Percentiles rank a stretch among this genome's conserved stretches.
These are phyloP conservation scores for Naja naja DNA, from an alignment of 2,113 vertebrate genomes.

Conservation along the genomic window DNA sequence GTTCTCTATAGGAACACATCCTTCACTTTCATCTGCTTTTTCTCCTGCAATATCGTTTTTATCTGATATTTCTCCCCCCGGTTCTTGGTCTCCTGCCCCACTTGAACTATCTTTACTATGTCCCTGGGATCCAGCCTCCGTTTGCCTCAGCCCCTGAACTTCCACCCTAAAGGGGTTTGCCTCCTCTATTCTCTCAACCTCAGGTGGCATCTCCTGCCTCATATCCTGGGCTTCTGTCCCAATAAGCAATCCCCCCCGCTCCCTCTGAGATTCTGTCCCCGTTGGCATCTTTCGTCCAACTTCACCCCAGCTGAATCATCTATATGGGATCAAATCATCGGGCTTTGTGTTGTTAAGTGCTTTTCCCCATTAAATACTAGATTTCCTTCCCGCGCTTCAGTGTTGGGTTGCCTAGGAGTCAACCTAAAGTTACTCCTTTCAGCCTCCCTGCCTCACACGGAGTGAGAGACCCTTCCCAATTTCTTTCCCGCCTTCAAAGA, in stretches of 20 bases:
- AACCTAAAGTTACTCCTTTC: not conserved
- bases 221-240: not conserved
- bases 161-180: not conserved
- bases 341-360: not conserved
- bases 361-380: not conserved
- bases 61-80: not conserved
- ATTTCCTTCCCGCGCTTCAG: not conserved
- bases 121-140: not conserved
- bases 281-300: not conserved
- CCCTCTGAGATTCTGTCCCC: not conserved
- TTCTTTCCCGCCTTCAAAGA: not conserved
- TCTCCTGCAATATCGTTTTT: not conserved
- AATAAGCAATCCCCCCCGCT: not conserved
- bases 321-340: not conserved
- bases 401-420: not conserved
- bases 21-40: not conserved
- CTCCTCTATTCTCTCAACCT: not conserved
- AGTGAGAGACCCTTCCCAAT: not conserved
- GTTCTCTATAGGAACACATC: not conserved
- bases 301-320: not conserved
- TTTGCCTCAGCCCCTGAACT: not conserved
- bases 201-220: not conserved
- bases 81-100: not conserved
- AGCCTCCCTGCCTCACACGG: fast-evolving
- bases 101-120: not conserved